Evolutionary conservation across 2,888 invertebrate species (phyloP).

Genomic region (Pedicia rivosa): DNA sequence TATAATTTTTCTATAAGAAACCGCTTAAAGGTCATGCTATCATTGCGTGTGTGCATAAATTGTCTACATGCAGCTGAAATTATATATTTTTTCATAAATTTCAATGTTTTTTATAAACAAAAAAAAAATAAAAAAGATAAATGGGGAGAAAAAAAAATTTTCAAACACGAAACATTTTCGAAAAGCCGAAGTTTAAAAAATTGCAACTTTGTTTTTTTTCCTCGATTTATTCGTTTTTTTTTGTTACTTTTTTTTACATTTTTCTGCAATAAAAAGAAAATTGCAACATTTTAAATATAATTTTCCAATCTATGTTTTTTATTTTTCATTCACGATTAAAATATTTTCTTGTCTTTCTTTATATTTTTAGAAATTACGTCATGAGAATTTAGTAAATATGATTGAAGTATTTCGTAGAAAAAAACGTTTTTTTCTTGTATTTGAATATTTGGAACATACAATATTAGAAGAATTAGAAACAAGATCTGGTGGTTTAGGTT

Average conservation of each 20-base stretch:
- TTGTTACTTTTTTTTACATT: no score
- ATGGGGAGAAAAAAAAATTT: no score
- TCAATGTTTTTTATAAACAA: background rate
- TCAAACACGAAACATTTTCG: no score
- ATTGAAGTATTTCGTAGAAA: constrained; percentile 76
- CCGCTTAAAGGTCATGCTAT: constrained; percentile 3
- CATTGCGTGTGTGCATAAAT: no score
- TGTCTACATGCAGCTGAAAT: no score
- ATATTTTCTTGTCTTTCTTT: constrained; percentile 4
- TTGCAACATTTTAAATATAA: constrained; percentile 2
- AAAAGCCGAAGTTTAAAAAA: no score
- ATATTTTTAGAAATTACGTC: constrained; percentile 54
- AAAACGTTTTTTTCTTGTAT: constrained; percentile 72
- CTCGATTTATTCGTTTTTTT: no score
- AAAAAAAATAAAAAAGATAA: background rate
- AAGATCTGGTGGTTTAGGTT: constrained; percentile 51
- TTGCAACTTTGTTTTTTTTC: no score
- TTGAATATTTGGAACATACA: constrained; percentile 77
- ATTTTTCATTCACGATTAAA: no score
- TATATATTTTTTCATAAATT: no score
- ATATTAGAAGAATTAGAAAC: constrained; percentile 70
- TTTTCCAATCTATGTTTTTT: no score
- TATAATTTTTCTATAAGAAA: no score
- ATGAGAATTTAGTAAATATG: constrained; percentile 77
- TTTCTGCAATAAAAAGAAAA: background rate